These are phyloP conservation scores for Dendrolimus houi DNA, from an alignment of 2,888 invertebrate species.

Conservation along the genomic window DNA sequence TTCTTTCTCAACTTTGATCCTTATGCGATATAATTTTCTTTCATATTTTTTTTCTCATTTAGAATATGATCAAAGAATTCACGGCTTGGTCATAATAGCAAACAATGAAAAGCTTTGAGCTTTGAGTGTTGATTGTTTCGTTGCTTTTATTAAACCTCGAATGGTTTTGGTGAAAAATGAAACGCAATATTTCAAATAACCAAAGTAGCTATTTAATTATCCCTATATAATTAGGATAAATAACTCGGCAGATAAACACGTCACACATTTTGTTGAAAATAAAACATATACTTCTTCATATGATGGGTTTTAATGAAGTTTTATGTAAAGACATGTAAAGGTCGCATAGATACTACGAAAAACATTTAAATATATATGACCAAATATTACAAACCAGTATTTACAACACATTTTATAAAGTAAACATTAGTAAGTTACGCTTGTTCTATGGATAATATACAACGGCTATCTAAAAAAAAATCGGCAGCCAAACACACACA, in stretches of 20 bases:
- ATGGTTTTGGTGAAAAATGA: slow-evolving; percentile 6
- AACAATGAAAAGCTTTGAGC: slow-evolving; percentile 8
- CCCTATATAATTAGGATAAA: no score
- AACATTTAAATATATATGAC: no score
- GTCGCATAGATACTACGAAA: no score
- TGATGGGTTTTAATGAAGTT: no score
- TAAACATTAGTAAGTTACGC: no score
- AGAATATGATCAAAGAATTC: slow-evolving; percentile 19
- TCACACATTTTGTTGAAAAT: background rate
- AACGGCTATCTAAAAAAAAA: no score
- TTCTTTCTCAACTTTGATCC: background rate
- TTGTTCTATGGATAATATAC: no score
- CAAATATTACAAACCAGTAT: no score
- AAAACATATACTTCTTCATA: no score
- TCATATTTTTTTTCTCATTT: slow-evolving; percentile 1
- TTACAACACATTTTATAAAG: no score
- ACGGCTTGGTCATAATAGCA: slow-evolving; percentile 3
- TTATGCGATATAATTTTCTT: slow-evolving; percentile 6
- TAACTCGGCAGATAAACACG: background rate
- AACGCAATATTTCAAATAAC: background rate
- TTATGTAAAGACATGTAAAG: background rate
- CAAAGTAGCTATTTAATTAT: background rate
- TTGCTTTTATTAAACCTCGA: slow-evolving; percentile 4
- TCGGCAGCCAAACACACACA: no score
- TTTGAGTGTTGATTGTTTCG: slow-evolving; percentile 11